These are phyloP conservation scores for Phylloscopus trochilus DNA, from an alignment of 2,113 vertebrate genomes.

Conservation along the genomic window DNA sequence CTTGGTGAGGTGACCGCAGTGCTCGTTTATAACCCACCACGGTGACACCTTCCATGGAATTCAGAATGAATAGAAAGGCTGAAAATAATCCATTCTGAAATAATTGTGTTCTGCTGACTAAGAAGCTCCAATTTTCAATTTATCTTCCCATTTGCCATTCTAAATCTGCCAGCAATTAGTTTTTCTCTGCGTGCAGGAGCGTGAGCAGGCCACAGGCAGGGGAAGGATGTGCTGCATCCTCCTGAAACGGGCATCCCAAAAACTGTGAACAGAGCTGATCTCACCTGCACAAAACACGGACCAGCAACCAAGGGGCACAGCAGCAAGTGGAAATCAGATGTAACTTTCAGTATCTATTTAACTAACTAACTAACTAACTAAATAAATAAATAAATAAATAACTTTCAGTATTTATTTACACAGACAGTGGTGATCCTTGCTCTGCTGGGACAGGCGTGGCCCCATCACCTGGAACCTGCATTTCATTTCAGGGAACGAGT, in stretches of 20 bases:
- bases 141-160: neutral
- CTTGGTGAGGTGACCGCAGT: neutral
- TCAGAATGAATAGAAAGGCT: neutral
- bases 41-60: neutral
- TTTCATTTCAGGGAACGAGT: rapidly evolving
- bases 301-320: rapidly evolving
- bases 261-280: too few relatives aligned
- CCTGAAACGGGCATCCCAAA: rapidly evolving
- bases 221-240: neutral
- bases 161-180: neutral
- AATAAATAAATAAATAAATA: too few relatives aligned
- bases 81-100: neutral
- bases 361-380: too few relatives aligned
- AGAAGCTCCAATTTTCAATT: neutral
- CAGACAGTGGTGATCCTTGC: rapidly evolving
- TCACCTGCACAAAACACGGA: neutral
- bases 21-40: neutral
- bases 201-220: neutral
- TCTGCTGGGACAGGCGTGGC: neutral
- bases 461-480: neutral
- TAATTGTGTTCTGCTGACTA: neutral
- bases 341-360: too few relatives aligned
- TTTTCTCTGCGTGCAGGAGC: rapidly evolving
- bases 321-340: neutral
- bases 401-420: too few relatives aligned